Conservation (phyloP, 2,113 vertebrate genomes). For the Toxotes jaculatrix region DNA sequence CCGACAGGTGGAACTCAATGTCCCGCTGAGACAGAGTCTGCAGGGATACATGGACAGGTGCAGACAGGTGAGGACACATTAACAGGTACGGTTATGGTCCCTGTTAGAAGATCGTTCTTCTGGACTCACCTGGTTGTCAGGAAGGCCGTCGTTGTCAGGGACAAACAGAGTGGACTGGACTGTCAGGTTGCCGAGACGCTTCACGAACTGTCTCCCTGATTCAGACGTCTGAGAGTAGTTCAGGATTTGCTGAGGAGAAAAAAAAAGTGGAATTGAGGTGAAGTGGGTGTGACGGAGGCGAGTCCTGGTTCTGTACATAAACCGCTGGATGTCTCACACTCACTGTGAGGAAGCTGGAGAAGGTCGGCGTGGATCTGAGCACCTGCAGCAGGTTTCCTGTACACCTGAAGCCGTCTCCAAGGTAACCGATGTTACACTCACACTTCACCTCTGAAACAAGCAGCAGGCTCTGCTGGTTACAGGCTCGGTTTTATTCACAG, state of each 20-base stretch:
- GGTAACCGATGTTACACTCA: constrained; percentile 89
- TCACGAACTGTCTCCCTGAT: constrained; percentile 85
- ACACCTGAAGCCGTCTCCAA: constrained; percentile 91
- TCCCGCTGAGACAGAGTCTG: constrained; percentile 91
- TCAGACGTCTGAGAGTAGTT: constrained; percentile 86
- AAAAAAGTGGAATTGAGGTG: neutral
- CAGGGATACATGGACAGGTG: neutral
- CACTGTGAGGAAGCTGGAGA: constrained; percentile 92
- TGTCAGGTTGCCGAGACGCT: constrained; percentile 84
- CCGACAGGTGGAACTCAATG: constrained; percentile 91
- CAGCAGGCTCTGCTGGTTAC: neutral
- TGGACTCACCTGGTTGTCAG: constrained; percentile 86
- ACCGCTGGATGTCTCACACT: constrained; percentile 42
- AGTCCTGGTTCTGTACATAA: neutral
- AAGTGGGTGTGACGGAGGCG: no score
- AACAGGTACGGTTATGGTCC: fast-evolving
- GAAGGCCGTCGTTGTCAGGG: constrained; percentile 87
- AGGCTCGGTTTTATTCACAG: no score
- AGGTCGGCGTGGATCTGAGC: constrained; percentile 84
- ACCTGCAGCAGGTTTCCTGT: constrained; percentile 94
- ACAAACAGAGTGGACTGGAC: constrained; percentile 89
- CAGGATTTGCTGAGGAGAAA: constrained; percentile 86
- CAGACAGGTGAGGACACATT: neutral
- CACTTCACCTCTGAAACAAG: constrained; percentile 90
- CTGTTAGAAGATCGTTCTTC: fast-evolving